These are phyloP conservation scores for Indri indri DNA, from an alignment of 2,113 vertebrate species.

Conservation along the genomic window DNA sequence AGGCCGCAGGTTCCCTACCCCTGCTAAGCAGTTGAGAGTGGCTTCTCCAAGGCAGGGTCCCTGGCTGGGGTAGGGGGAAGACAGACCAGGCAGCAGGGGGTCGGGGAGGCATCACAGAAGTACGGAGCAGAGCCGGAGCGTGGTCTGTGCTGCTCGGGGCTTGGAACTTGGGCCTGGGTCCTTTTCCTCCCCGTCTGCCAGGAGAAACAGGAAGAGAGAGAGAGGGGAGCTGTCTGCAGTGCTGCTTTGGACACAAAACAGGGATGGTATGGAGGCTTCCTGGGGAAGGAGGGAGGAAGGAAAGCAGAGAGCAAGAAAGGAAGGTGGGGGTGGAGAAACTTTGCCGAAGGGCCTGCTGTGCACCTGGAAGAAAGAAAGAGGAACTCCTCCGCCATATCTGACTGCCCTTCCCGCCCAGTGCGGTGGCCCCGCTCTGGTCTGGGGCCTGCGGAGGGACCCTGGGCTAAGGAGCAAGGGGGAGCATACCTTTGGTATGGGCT, in stretches of 20 bases:
- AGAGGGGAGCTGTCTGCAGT: not conserved
- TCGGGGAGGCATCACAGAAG: not conserved
- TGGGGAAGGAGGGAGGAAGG: not conserved
- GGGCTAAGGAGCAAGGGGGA: not conserved
- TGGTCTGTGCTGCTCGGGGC: fast-evolving
- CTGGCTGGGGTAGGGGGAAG: not conserved
- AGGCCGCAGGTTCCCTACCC: no score
- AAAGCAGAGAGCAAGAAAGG: not conserved
- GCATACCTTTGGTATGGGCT: not conserved
- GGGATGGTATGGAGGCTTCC: not conserved
- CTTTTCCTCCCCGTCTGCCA: not conserved
- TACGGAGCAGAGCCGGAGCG: no score
- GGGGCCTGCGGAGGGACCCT: not conserved
- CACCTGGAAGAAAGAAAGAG: not conserved
- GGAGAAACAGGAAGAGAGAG: not conserved
- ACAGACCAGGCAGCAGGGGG: not conserved
- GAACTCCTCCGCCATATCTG: not conserved
- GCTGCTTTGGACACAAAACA: not conserved
- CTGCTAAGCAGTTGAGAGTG: not conserved
- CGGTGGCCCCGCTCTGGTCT: not conserved
- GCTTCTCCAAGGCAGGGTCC: not conserved
- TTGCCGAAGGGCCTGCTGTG: not conserved
- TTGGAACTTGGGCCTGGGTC: not conserved
- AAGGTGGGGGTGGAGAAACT: not conserved
- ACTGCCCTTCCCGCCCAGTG: not conserved